These are phyloP conservation scores for Diplazon laetatorius DNA, from an alignment of 2,888 invertebrate species.

Conservation along the genomic window DNA sequence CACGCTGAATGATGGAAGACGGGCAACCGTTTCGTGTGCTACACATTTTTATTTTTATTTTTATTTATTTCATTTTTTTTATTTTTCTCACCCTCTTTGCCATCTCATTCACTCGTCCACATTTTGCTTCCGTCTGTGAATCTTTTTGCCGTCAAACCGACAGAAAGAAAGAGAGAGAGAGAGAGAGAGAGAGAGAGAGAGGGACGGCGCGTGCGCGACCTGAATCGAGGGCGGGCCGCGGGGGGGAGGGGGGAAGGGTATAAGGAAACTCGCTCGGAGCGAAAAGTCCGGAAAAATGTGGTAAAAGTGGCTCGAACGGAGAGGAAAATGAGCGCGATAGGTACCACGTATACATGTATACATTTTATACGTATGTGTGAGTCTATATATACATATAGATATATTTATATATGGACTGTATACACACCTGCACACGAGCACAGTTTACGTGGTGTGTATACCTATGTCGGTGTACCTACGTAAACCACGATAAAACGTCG, in stretches of 20 bases:
- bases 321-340: slow-evolving; percentile 30
- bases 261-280: slow-evolving; percentile 41
- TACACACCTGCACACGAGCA: no score
- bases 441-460: neutral
- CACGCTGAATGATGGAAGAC: no score
- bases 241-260: slow-evolving; percentile 4
- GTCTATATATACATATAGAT: neutral
- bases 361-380: no score
- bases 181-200: neutral
- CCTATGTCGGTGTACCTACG: neutral
- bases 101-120: slow-evolving; percentile 14
- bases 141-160: slow-evolving; percentile 19
- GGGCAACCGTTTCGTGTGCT: no score
- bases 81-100: slow-evolving; percentile 6
- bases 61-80: no score
- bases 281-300: slow-evolving; percentile 47
- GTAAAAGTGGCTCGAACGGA: slow-evolving; percentile 37
- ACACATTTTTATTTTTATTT: no score
- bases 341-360: no score
- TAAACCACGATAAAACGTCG: slow-evolving; percentile 8
- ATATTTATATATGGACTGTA: no score
- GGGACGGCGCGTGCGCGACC: neutral
- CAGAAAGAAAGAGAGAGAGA: neutral
- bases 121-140: neutral
- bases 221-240: slow-evolving; percentile 1